phyloP scores from a whole-genome alignment of 92 coral and sea anemone genomes.

The Actinostola sp. region DNA sequence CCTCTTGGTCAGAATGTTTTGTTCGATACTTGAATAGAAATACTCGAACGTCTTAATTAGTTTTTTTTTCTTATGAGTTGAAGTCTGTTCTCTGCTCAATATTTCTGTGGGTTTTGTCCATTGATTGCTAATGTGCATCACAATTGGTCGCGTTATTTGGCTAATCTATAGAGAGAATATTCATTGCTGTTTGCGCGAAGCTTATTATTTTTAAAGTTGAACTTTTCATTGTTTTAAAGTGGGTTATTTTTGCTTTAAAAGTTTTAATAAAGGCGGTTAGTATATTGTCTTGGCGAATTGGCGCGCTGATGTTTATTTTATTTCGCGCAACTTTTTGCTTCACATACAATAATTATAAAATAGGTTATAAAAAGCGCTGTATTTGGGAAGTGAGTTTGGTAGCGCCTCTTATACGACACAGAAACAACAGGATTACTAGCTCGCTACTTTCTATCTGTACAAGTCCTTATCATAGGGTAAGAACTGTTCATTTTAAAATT shows the following conservation, averaged over 20 bases:
- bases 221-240: conserved; percentile 6
- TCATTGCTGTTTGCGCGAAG: background rate
- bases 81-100: background rate
- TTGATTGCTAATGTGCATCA: background rate
- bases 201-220: background rate
- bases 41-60: background rate
- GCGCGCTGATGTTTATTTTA: background rate
- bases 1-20: background rate
- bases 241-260: background rate
- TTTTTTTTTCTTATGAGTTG: background rate
- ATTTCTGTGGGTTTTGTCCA: background rate
- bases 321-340: background rate
- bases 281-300: too few species aligned
- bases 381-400: too few species aligned
- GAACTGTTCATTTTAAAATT: too few species aligned
- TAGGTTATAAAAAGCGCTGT: too few species aligned
- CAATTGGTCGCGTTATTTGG: too few species aligned
- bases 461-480: too few species aligned
- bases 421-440: too few species aligned
- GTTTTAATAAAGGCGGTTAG: background rate
- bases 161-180: background rate
- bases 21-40: background rate
- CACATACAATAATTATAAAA: background rate
- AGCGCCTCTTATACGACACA: too few species aligned
- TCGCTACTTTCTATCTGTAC: too few species aligned